Evolutionary conservation across 2,113 vertebrate species (phyloP).

Genomic region (Pterocles gutturalis): DNA sequence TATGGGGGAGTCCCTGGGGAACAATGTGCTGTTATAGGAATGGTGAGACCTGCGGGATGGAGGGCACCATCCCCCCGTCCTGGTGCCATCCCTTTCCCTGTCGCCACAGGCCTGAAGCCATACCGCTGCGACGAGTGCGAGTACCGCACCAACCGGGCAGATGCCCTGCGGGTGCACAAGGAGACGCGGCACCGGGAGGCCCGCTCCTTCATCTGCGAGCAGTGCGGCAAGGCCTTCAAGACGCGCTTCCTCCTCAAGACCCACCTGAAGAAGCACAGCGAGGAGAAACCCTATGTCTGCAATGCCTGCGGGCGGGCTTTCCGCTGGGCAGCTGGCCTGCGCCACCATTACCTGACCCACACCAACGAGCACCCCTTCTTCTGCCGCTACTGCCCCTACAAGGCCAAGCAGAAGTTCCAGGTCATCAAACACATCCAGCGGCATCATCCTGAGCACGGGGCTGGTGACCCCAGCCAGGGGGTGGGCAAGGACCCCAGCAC

Average conservation of each 20-base stretch:
- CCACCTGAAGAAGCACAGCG: conserved; percentile 93
- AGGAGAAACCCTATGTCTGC: conserved; percentile 88
- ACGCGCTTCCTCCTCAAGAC: conserved; percentile 93
- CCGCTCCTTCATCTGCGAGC: conserved; percentile 93
- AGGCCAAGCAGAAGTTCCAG: conserved; percentile 96
- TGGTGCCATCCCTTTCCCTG: neutral
- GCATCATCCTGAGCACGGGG: conserved; percentile 82
- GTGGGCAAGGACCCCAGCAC: conserved; percentile 86
- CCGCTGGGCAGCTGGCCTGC: conserved; percentile 93
- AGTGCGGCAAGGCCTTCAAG: conserved; percentile 98
- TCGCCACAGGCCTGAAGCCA: conserved; percentile 86
- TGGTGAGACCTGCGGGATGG: fast-evolving
- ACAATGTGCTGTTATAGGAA: neutral
- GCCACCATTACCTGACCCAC: conserved; percentile 95
- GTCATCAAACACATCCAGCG: conserved; percentile 89
- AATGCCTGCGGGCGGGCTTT: conserved; percentile 88
- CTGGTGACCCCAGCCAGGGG: conserved; percentile 78
- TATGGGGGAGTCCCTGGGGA: neutral
- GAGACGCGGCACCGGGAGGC: conserved; percentile 89
- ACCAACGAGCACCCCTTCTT: conserved; percentile 92
- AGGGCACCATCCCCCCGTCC: neutral
- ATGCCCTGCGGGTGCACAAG: conserved; percentile 89
- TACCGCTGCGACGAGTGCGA: conserved; percentile 89
- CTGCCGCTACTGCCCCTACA: conserved; percentile 91
- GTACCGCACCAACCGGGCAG: conserved; percentile 92